Conservation (phyloP, 2,113 vertebrate species). For the Engystomops pustulosus region DNA sequence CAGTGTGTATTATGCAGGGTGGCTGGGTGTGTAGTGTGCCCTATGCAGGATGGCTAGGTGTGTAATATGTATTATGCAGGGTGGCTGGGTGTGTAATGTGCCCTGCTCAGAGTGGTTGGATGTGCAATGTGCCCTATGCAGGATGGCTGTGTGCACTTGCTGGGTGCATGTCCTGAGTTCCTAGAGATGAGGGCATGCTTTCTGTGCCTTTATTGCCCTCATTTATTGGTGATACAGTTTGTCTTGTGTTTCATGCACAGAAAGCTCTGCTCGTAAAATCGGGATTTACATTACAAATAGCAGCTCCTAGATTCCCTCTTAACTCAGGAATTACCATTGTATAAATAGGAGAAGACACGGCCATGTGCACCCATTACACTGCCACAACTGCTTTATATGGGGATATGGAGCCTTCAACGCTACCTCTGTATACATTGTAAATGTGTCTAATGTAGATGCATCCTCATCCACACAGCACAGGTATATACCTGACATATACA, state of each 20-base stretch:
- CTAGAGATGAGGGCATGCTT: slow-evolving; percentile 78
- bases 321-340: slow-evolving; percentile 23
- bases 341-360: neutral
- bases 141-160: too few relatives aligned
- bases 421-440: slow-evolving; percentile 27
- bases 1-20: too few relatives aligned
- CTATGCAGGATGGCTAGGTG: too few relatives aligned
- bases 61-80: too few relatives aligned
- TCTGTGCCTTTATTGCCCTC: slow-evolving; percentile 72
- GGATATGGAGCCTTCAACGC: neutral
- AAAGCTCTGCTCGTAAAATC: slow-evolving; percentile 19
- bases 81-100: slow-evolving; percentile 66
- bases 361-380: neutral
- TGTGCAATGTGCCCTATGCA: slow-evolving; percentile 70
- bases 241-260: slow-evolving; percentile 41
- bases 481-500: neutral
- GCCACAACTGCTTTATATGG: neutral
- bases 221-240: slow-evolving; percentile 68
- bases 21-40: slow-evolving; percentile 66
- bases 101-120: too few relatives aligned
- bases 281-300: slow-evolving; percentile 24
- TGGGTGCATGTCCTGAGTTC: slow-evolving; percentile 73
- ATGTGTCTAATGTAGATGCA: slow-evolving; percentile 15
- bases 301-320: slow-evolving; percentile 32
- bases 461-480: neutral